These are phyloP conservation scores for Pteronura brasiliensis DNA, from an alignment of 2,113 vertebrate species.

Conservation along the genomic window DNA sequence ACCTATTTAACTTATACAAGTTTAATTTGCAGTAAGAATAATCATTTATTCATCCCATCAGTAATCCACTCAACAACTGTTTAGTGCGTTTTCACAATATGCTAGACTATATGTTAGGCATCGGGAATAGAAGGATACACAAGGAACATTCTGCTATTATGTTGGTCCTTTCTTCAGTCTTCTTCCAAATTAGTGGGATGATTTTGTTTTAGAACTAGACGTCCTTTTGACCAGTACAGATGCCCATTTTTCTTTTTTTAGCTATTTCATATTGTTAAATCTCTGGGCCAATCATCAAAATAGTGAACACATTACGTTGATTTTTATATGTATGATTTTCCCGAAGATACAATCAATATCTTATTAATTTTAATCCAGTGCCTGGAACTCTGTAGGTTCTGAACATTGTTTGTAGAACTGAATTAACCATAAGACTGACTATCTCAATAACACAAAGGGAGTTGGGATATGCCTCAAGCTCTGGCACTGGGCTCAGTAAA, in stretches of 20 bases:
- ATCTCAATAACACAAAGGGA: background rate
- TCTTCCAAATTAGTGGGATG: background rate
- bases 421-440: background rate
- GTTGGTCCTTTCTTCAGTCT: background rate
- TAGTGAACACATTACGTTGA: background rate
- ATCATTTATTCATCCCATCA: background rate
- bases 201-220: background rate
- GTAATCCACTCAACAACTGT: background rate
- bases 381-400: background rate
- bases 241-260: background rate
- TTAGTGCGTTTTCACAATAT: background rate
- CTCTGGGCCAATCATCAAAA: background rate
- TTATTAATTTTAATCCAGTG: background rate
- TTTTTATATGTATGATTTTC: background rate
- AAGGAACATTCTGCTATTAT: background rate
- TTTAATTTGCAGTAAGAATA: background rate
- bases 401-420: background rate
- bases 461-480: background rate
- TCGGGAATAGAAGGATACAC: background rate
- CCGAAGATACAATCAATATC: background rate
- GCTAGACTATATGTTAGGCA: background rate
- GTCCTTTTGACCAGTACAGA: background rate
- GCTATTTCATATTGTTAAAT: background rate
- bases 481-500: background rate
- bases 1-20: background rate